Conservation (phyloP, 2,888 invertebrate genomes). For the Drosophila fulvimacula region DNA sequence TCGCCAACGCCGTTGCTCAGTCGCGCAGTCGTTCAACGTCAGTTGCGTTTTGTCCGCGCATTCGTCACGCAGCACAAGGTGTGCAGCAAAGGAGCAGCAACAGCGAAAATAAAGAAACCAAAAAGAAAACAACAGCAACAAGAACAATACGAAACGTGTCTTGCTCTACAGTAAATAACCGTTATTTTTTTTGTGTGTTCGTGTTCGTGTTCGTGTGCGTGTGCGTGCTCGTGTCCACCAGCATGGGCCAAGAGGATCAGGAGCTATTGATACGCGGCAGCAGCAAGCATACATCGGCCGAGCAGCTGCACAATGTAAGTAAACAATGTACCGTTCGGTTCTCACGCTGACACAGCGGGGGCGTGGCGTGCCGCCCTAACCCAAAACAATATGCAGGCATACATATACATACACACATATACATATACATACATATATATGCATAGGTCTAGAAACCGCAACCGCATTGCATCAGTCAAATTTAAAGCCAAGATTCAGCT, state of each 20-base stretch:
- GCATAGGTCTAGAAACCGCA: conserved; percentile 30
- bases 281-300: conserved; percentile 77
- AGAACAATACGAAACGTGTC: background rate
- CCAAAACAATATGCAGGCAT: background rate
- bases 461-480: conserved; percentile 56
- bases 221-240: conserved; percentile 4
- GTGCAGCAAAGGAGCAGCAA: conserved; percentile 9
- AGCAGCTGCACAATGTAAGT: conserved; percentile 80
- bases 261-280: conserved; percentile 75
- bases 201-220: background rate
- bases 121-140: conserved; percentile 1
- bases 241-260: conserved; percentile 83
- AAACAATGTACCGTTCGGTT: conserved; percentile 20
- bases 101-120: background rate
- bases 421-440: background rate
- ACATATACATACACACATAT: background rate
- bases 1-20: conserved; percentile 28
- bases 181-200: conserved; percentile 3
- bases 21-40: conserved; percentile 48
- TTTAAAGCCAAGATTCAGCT: conserved; percentile 21
- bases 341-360: background rate
- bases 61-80: conserved; percentile 60
- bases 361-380: background rate
- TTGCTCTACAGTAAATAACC: background rate
- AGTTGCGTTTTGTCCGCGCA: conserved; percentile 74